Percentiles rank a stretch among this genome's conserved stretches.
Conservation (phyloP, 2,113 vertebrate genomes). For the Papio anubis region DNA sequence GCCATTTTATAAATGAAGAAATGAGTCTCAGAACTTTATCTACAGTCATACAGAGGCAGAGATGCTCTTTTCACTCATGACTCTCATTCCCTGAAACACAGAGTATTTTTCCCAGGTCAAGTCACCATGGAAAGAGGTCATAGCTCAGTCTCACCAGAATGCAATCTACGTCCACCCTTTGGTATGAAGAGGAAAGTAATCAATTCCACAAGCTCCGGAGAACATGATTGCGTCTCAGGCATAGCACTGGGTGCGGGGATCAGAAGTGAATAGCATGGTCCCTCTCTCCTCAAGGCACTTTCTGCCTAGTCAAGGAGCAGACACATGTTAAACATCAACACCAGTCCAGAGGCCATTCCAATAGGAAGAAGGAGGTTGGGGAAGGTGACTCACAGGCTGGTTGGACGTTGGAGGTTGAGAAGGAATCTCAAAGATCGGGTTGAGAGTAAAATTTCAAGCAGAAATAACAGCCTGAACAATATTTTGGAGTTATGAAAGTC, state of each 20-base stretch:
- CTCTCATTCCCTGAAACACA: background rate
- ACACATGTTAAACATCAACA: background rate
- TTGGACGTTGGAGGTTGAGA: background rate
- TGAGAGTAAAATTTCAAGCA: background rate
- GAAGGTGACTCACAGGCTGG: background rate
- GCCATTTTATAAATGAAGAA: background rate
- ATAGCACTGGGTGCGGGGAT: background rate
- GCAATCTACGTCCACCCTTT: background rate
- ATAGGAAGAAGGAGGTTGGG: background rate
- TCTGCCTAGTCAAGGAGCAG: background rate
- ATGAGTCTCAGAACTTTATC: background rate
- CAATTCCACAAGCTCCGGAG: background rate
- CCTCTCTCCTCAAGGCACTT: background rate
- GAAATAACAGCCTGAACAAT: background rate
- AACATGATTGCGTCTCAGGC: background rate
- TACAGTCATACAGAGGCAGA: background rate
- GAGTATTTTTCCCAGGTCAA: background rate
- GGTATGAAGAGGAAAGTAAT: background rate
- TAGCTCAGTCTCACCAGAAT: background rate
- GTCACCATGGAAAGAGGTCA: background rate
- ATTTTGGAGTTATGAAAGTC: background rate
- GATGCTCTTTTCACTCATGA: background rate
- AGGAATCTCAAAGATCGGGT: background rate
- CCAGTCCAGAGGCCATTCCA: background rate
- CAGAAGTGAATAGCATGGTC: background rate